These are phyloP conservation scores for Drosophila nigritarsus DNA, from an alignment of 2,888 invertebrate species.

Conservation along the genomic window DNA sequence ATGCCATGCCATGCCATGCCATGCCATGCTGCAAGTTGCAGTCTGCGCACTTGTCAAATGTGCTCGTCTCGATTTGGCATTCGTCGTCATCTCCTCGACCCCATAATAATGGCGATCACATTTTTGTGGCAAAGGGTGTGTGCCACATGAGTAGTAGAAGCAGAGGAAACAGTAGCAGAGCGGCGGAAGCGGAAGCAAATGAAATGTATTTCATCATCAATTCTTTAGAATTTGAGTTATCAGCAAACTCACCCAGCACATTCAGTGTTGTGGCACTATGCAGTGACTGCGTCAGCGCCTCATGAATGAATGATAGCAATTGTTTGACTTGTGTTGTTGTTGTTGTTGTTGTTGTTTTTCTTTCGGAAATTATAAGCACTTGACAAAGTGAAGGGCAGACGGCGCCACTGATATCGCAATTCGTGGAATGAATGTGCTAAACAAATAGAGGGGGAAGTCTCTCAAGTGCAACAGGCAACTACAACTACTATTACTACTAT, in stretches of 20 bases:
- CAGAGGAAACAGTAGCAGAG: background rate
- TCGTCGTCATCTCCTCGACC: conserved; percentile 4
- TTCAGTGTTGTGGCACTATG: background rate
- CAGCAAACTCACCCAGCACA: conserved; percentile 15
- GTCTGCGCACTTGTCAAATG: conserved; percentile 16
- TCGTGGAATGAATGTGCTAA: conserved; percentile 42
- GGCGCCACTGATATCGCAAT: conserved; percentile 41
- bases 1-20: too few relatives aligned
- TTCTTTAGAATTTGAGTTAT: conserved; percentile 27
- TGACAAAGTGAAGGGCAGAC: conserved; percentile 45
- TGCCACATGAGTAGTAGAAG: too few relatives aligned
- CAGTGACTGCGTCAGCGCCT: conserved; percentile 36
- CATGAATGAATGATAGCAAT: conserved; percentile 50
- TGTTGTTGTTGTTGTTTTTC: conserved; percentile 5
- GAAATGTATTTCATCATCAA: conserved; percentile 12
- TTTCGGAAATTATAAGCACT: conserved; percentile 43
- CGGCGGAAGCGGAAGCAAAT: background rate
- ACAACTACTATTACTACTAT: background rate
- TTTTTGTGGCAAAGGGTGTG: conserved; percentile 5
- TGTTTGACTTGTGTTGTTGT: conserved; percentile 22
- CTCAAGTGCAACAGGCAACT: conserved; percentile 2
- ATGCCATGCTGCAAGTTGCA: background rate
- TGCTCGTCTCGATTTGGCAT: conserved; percentile 7
- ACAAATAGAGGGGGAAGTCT: conserved; percentile 30
- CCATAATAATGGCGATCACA: conserved; percentile 48